Percentiles rank a stretch among this genome's conserved stretches.
Conservation (phyloP, 1,140 invertebrate species). For the Solen grandis region DNA sequence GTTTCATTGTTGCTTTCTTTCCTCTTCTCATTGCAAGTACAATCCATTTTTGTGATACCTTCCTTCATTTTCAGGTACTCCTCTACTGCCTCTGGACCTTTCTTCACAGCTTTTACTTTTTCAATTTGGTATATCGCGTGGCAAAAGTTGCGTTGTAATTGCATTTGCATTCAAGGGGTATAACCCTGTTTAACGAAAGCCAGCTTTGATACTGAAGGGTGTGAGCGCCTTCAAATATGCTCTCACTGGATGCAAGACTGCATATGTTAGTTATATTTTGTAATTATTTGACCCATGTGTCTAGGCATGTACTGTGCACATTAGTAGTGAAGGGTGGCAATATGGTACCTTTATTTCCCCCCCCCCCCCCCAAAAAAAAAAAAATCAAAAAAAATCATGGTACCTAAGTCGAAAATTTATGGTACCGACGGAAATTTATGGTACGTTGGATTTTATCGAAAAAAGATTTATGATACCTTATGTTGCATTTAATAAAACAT, state of each 20-base stretch:
- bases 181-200: slow-evolving; percentile 22
- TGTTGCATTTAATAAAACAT: no score
- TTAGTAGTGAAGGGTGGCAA: no score
- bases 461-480: no score
- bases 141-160: not conserved
- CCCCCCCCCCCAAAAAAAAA: no score
- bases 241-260: not conserved
- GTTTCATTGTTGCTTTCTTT: not conserved
- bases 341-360: no score
- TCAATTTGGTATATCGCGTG: not conserved
- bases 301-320: not conserved
- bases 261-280: slow-evolving; percentile 21
- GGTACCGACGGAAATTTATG: no score
- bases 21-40: not conserved
- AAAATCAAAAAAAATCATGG: no score
- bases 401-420: no score
- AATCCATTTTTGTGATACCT: not conserved
- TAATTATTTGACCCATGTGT: not conserved
- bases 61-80: not conserved
- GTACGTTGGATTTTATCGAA: no score
- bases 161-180: not conserved
- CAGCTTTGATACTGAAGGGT: slow-evolving; percentile 15
- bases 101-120: not conserved
- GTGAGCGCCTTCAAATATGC: slow-evolving; percentile 17
- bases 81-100: not conserved